phyloP scores from a whole-genome alignment of 1,140 invertebrate species.

The Apolygus lucorum region DNA sequence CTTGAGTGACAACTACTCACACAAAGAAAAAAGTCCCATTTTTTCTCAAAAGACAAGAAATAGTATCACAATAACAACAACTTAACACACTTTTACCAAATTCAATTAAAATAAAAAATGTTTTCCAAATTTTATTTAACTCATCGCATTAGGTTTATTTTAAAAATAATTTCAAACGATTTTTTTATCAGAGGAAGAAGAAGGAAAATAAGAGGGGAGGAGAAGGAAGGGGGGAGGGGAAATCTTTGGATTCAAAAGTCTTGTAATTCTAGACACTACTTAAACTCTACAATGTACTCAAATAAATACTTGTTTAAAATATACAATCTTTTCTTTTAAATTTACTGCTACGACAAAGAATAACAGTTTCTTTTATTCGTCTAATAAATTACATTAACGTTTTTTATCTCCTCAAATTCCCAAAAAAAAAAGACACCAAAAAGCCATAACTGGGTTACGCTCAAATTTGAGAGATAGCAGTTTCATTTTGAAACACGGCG shows the following conservation, averaged over 20 bases:
- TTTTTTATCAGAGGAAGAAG: neutral
- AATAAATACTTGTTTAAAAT: conserved; percentile 16
- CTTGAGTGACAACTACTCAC: no score
- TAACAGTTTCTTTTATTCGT: neutral
- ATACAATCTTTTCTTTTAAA: neutral
- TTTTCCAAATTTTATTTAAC: no score
- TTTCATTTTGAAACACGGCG: neutral
- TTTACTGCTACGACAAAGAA: neutral
- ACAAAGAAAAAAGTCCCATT: neutral
- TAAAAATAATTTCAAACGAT: no score
- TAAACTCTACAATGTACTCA: conserved; percentile 8
- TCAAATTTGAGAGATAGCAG: neutral
- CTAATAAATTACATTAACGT: neutral
- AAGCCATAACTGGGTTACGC: neutral
- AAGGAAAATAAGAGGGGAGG: neutral
- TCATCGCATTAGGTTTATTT: no score
- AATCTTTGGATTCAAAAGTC: conserved; percentile 16
- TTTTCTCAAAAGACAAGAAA: neutral
- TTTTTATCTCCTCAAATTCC: neutral
- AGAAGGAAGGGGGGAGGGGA: neutral
- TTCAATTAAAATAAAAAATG: neutral
- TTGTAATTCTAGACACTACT: conserved; percentile 6
- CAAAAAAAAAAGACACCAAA: neutral
- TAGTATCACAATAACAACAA: neutral
- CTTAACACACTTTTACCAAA: neutral